A percentile compares a stretch with the other conserved stretches of the same genome.
phyloP scores from a whole-genome alignment of 92 coral and sea anemone genomes.

The Virgularia gustaviana region DNA sequence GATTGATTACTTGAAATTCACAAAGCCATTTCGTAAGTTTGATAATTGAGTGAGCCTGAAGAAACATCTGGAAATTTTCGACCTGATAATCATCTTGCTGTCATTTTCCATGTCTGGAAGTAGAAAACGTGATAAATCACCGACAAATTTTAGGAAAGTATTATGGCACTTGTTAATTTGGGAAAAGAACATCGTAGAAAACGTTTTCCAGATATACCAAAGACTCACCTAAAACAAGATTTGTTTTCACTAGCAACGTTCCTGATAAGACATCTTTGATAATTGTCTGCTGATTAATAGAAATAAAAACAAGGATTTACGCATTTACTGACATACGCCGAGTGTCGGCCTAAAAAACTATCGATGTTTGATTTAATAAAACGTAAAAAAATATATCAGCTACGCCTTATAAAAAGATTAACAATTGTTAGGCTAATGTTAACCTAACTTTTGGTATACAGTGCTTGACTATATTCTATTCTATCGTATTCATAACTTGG shows the following conservation, averaged over 20 bases:
- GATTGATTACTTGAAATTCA: conserved; percentile 60
- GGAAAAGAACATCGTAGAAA: not conserved
- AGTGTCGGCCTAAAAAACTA: too few species aligned
- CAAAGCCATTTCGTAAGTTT: conserved; percentile 69
- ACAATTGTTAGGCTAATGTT: too few species aligned
- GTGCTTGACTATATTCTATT: too few species aligned
- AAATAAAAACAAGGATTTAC: too few species aligned
- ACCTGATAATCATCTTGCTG: conserved; percentile 50
- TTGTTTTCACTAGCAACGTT: conserved; percentile 21
- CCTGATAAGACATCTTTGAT: conserved; percentile 11
- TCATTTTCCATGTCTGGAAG: conserved; percentile 12
- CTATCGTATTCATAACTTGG: too few species aligned
- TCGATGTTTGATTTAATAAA: too few species aligned
- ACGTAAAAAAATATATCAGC: too few species aligned
- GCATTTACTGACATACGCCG: too few species aligned
- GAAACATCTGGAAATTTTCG: conserved; percentile 75
- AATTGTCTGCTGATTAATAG: conserved; percentile 16
- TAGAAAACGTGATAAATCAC: too few species aligned
- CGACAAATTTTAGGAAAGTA: not conserved
- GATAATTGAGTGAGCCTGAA: conserved; percentile 72
- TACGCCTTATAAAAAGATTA: too few species aligned
- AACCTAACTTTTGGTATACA: too few species aligned
- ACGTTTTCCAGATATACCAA: too few species aligned
- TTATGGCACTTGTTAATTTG: not conserved
- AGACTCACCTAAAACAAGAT: conserved; percentile 13